These are phyloP conservation scores for Megalopta genalis DNA, from an alignment of 1,140 invertebrate genomes.

Conservation along the genomic window DNA sequence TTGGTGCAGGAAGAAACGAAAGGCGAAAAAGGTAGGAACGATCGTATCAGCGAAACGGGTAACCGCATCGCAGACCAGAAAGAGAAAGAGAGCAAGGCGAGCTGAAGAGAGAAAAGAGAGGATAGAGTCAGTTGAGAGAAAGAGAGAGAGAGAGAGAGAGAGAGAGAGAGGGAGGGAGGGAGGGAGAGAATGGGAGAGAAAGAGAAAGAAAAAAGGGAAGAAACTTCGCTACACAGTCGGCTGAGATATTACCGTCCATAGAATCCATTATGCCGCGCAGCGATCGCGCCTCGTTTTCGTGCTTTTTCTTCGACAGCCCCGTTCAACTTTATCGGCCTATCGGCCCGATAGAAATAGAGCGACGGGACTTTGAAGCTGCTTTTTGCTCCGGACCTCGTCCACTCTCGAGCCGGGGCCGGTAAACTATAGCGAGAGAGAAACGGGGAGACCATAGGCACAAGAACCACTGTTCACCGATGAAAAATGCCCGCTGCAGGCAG, in stretches of 20 bases:
- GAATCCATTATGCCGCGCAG: slow-evolving; percentile 44
- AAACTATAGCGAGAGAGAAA: background rate
- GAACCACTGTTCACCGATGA: background rate
- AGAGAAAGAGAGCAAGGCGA: no score
- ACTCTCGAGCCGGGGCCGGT: slow-evolving; percentile 1
- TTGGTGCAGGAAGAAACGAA: slow-evolving; percentile 20
- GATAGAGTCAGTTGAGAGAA: background rate
- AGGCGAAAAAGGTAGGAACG: slow-evolving; percentile 44
- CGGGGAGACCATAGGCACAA: background rate
- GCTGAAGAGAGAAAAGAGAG: no score
- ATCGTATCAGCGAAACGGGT: slow-evolving; percentile 42
- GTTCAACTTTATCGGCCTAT: slow-evolving; percentile 39
- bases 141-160: no score
- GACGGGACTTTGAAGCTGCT: slow-evolving; percentile 6
- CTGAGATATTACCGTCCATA: slow-evolving; percentile 39
- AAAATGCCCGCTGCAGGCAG: background rate
- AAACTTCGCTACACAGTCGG: slow-evolving; percentile 31
- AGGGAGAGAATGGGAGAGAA: background rate
- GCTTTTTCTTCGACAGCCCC: slow-evolving; percentile 42
- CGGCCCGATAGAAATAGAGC: slow-evolving; percentile 35
- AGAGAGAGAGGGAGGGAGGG: background rate
- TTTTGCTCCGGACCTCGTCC: slow-evolving; percentile 11
- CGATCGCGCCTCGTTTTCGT: slow-evolving; percentile 28
- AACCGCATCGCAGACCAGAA: background rate
- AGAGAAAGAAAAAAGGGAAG: background rate